Evolutionary conservation across 2,888 invertebrate species (phyloP).

Genomic region (Bellardia pandia): DNA sequence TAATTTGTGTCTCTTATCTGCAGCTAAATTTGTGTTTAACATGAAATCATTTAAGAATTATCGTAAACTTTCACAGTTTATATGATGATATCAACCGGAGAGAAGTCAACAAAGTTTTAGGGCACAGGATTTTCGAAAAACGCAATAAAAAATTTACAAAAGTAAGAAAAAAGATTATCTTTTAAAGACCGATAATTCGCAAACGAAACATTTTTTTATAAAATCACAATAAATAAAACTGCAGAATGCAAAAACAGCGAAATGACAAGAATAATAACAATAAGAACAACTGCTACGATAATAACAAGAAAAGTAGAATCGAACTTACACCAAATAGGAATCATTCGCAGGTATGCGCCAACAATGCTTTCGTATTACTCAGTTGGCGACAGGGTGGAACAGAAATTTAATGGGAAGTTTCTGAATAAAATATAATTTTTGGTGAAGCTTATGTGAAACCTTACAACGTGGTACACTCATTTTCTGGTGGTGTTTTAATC

Average conservation of each 20-base stretch:
- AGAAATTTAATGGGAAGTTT: neutral
- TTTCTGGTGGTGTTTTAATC: too few species aligned
- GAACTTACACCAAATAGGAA: conserved; percentile 14
- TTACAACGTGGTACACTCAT: too few species aligned
- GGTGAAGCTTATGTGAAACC: too few species aligned
- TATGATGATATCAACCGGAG: conserved; percentile 25
- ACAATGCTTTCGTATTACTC: neutral
- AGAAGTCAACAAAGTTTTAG: conserved; percentile 29
- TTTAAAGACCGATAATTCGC: conserved; percentile 29
- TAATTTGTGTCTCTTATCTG: conserved; percentile 45
- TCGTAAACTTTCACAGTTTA: conserved; percentile 68
- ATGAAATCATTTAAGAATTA: conserved; percentile 69
- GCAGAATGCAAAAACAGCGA: neutral
- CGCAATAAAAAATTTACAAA: conserved; percentile 7
- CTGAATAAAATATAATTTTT: too few species aligned
- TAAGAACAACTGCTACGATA: conserved; percentile 23
- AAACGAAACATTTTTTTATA: conserved; percentile 27
- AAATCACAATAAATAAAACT: conserved; percentile 39
- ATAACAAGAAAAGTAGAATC: conserved; percentile 14
- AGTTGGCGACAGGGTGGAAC: neutral
- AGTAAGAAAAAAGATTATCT: conserved; percentile 9
- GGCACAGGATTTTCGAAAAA: conserved; percentile 1
- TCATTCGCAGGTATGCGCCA: conserved; percentile 42
- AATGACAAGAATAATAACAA: conserved; percentile 40
- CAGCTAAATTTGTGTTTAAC: conserved; percentile 63